These are phyloP conservation scores for Olivierus martensii DNA, from an alignment of 1,140 invertebrate species.

Conservation along the genomic window DNA sequence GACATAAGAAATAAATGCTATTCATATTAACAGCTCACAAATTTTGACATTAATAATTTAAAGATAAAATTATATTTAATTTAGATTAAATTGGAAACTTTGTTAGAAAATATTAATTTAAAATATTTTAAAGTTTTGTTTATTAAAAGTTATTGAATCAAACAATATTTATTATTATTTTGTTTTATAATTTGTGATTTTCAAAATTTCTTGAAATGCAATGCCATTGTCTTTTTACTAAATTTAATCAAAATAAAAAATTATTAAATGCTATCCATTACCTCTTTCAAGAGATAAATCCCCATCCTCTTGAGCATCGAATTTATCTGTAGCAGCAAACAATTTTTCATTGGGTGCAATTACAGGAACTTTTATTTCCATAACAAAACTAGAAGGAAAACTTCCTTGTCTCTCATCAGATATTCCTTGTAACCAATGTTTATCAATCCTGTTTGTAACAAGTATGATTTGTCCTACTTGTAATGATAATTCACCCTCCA, in stretches of 20 bases:
- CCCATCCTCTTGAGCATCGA: slow-evolving; percentile 16
- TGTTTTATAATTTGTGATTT: too few species aligned
- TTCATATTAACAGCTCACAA: too few species aligned
- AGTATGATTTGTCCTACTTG: slow-evolving; percentile 15
- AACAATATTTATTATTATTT: too few species aligned
- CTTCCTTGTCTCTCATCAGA: slow-evolving; percentile 9
- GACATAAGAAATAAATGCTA: too few species aligned
- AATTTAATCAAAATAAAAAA: neutral
- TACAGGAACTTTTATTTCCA: slow-evolving; percentile 11
- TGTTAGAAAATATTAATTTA: too few species aligned
- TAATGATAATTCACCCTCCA: slow-evolving; percentile 14
- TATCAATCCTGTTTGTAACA: slow-evolving; percentile 15
- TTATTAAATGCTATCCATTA: neutral
- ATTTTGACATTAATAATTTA: too few species aligned
- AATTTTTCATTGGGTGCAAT: slow-evolving; percentile 1
- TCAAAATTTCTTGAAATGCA: too few species aligned
- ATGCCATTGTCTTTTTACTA: too few species aligned
- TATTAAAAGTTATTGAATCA: too few species aligned
- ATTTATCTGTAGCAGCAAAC: slow-evolving; percentile 17
- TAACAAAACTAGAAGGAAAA: slow-evolving; percentile 15
- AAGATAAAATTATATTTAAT: too few species aligned
- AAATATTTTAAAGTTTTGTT: too few species aligned
- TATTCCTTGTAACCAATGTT: slow-evolving; percentile 17
- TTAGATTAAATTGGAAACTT: too few species aligned
- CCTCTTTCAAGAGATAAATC: slow-evolving; percentile 18